A percentile compares a stretch with the other conserved stretches of the same genome.
phyloP scores from a whole-genome alignment of 2,888 invertebrate genomes.

The Sceliomorpha sp. region DNA sequence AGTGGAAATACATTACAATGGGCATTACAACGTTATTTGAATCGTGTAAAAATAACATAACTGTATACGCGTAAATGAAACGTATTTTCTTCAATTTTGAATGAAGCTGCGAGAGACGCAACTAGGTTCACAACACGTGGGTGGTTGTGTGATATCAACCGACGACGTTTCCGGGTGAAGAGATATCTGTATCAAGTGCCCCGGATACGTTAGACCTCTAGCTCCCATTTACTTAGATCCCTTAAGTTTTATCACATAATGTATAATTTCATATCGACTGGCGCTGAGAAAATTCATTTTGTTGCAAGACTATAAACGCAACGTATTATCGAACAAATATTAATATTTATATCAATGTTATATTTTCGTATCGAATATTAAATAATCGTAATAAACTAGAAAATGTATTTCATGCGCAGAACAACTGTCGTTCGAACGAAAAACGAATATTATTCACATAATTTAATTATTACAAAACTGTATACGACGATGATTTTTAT shows the following conservation, averaged over 20 bases:
- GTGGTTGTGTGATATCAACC: conserved; percentile 62
- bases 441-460: conserved; percentile 5
- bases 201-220: conserved; percentile 64
- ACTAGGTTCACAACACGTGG: conserved; percentile 58
- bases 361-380: no score
- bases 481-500: not conserved
- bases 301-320: not conserved
- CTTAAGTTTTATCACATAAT: conserved; percentile 1
- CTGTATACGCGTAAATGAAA: no score
- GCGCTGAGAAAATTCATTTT: conserved; percentile 13
- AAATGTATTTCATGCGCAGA: no score
- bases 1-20: no score
- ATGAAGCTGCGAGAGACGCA: conserved; percentile 28
- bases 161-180: conserved; percentile 71
- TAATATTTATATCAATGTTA: no score
- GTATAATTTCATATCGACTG: conserved; percentile 1
- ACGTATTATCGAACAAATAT: no score
- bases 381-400: no score
- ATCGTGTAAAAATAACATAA: no score
- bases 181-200: conserved; percentile 65
- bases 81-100: conserved; percentile 2
- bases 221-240: conserved; percentile 35
- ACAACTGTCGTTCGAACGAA: no score
- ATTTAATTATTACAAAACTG: not conserved
- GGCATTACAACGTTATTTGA: no score